These are phyloP conservation scores for Drosophila paranaensis DNA, from an alignment of 2,888 invertebrate genomes.

Conservation along the genomic window DNA sequence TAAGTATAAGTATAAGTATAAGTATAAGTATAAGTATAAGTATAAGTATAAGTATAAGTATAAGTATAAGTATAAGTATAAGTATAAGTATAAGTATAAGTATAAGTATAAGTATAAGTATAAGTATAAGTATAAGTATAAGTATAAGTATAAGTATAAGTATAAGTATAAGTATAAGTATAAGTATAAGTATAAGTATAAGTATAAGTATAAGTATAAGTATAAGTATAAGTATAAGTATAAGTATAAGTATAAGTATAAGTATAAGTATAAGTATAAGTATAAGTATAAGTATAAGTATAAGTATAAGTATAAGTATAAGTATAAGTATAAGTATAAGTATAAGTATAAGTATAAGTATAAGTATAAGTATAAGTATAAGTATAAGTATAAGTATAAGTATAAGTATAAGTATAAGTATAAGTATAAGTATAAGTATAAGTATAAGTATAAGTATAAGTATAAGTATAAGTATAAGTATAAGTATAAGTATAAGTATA, in stretches of 20 bases:
- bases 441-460: constrained; percentile 6
- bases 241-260: constrained; percentile 10
- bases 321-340: constrained; percentile 10
- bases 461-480: constrained; percentile 13
- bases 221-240: no score
- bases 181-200: constrained; percentile 6
- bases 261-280: constrained; percentile 8
- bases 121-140: constrained; percentile 1
- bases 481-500: constrained; percentile 4
- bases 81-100: constrained; percentile 3
- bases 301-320: constrained; percentile 7
- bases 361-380: constrained; percentile 9
- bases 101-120: constrained; percentile 1
- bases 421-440: constrained; percentile 5
- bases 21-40: constrained; percentile 3
- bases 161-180: constrained; percentile 10
- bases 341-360: constrained; percentile 4
- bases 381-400: constrained; percentile 8
- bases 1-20: constrained; percentile 2
- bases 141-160: neutral
- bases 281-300: constrained; percentile 12
- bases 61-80: neutral
- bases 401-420: constrained; percentile 6
- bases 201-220: constrained; percentile 8
- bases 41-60: constrained; percentile 4